phyloP scores from a whole-genome alignment of 1,140 invertebrate species.

The Eulimnadia texana region DNA sequence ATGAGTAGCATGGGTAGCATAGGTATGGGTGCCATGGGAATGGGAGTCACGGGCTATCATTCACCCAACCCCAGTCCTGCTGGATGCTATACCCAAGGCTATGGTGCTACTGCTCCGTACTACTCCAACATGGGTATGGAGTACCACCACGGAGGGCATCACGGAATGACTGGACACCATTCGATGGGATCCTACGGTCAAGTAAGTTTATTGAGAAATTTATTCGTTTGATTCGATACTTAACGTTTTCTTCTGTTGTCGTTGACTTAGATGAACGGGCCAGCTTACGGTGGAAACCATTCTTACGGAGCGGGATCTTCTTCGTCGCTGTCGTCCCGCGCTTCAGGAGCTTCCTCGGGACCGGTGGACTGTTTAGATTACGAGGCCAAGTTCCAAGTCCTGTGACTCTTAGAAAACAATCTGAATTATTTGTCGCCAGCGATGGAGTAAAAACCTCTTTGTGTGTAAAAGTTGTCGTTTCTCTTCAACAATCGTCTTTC shows the following conservation, averaged over 20 bases:
- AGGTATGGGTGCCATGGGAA: conserved; percentile 3
- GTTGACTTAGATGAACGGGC: not conserved
- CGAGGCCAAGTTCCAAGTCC: conserved; percentile 16
- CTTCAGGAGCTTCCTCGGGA: not conserved
- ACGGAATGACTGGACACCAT: conserved; percentile 13
- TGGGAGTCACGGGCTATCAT: conserved; percentile 2
- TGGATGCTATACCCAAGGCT: conserved; percentile 5
- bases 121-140: conserved; percentile 23
- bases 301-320: not conserved
- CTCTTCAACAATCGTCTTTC: not conserved
- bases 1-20: not conserved
- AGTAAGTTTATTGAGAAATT: not conserved
- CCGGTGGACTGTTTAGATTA: conserved; percentile 13
- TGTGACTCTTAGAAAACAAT: conserved; percentile 8
- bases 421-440: not conserved
- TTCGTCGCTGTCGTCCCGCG: not conserved
- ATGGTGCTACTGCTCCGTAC: conserved; percentile 16
- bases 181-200: conserved; percentile 10
- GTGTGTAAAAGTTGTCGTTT: not conserved
- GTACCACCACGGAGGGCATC: conserved; percentile 18
- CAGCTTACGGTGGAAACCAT: not conserved
- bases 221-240: too few species aligned
- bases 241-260: not conserved
- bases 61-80: conserved; percentile 9
- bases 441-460: not conserved